Conservation (phyloP, 1,140 invertebrate genomes). For the Pseudachorutes palmiensis region DNA sequence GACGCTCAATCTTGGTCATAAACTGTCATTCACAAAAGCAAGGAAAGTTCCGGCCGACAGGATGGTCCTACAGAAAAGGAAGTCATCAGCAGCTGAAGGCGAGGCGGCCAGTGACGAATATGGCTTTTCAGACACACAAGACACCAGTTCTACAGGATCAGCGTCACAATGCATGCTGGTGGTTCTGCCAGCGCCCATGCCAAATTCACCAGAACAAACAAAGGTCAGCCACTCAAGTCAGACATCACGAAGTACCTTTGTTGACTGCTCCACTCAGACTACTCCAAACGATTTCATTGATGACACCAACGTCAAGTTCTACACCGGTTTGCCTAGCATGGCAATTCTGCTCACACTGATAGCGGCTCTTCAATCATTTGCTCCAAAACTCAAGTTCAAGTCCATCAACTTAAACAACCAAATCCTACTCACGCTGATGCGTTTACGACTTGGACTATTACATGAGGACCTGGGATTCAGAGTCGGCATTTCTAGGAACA, state of each 20-base stretch:
- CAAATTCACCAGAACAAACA: neutral
- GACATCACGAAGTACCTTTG: neutral
- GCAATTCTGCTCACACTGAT: neutral
- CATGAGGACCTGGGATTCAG: neutral
- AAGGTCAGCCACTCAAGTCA: neutral
- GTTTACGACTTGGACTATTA: neutral
- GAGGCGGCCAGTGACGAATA: neutral
- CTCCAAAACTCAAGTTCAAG: neutral
- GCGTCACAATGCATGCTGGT: neutral
- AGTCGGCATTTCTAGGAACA: neutral
- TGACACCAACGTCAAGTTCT: neutral
- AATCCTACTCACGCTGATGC: neutral
- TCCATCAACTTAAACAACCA: neutral
- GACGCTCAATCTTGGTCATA: neutral
- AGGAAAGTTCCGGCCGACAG: neutral
- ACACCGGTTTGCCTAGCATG: neutral
- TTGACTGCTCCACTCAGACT: neutral
- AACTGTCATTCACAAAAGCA: neutral
- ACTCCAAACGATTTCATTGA: neutral
- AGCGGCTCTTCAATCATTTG: neutral
- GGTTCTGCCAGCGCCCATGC: neutral
- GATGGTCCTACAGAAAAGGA: neutral
- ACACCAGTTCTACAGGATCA: neutral
- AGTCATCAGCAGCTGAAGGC: neutral
- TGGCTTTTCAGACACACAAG: neutral